Conservation (phyloP, 2,888 invertebrate species). For the Parapristionchus giblindavisi region DNA sequence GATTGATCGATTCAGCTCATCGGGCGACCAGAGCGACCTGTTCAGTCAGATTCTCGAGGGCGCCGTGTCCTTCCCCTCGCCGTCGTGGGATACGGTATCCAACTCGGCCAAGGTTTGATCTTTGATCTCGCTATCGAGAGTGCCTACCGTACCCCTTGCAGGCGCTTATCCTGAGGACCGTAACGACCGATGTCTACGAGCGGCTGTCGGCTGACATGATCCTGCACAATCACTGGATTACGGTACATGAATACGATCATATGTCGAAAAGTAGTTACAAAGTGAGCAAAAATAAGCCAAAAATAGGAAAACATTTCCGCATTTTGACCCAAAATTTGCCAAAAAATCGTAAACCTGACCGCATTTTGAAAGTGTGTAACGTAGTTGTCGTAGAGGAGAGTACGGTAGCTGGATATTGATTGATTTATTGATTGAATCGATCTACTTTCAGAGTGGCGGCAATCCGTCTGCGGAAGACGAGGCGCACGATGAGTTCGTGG, state of each 20-base stretch:
- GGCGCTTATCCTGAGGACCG: constrained; percentile 53
- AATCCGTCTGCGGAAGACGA: constrained; percentile 26
- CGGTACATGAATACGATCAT: too few species aligned
- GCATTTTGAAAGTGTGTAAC: too few species aligned
- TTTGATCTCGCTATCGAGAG: constrained; percentile 26
- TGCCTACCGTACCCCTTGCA: constrained; percentile 3
- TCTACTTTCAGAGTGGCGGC: constrained; percentile 34
- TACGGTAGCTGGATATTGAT: too few species aligned
- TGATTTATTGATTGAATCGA: too few species aligned
- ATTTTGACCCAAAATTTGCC: too few species aligned
- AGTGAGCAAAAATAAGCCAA: too few species aligned
- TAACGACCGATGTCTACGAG: constrained; percentile 82
- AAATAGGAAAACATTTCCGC: too few species aligned
- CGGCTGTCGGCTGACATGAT: constrained; percentile 92
- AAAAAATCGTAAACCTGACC: too few species aligned
- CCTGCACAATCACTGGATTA: constrained; percentile 86
- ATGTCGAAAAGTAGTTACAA: too few species aligned
- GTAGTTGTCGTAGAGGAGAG: too few species aligned
- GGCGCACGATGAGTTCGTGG: constrained; percentile 35
- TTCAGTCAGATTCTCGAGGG: constrained; percentile 94
- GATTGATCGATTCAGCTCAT: too few species aligned
- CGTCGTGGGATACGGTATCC: constrained; percentile 82
- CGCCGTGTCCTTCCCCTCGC: constrained; percentile 91
- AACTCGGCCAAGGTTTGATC: constrained; percentile 44
- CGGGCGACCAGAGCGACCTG: constrained; percentile 93